Percentiles rank a stretch among this genome's conserved stretches.
These are phyloP conservation scores for Drepanosiphum platanoidis DNA, from an alignment of 2,888 invertebrate species.

Conservation along the genomic window DNA sequence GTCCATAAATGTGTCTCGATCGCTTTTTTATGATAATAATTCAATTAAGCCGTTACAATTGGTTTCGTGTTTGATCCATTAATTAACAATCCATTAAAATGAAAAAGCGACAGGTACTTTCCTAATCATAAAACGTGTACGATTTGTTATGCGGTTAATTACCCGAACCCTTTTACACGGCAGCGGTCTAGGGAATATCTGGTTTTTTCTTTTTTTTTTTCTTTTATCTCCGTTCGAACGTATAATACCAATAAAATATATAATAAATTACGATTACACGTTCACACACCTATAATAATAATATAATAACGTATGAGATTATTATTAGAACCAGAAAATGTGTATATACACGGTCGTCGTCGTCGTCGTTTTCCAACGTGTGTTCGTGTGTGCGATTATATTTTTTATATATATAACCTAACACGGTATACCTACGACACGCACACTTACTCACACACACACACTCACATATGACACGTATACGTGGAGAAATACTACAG, in stretches of 20 bases:
- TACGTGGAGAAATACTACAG: constrained; percentile 3
- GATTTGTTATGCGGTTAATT: constrained; percentile 53
- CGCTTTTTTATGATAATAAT: constrained; percentile 35
- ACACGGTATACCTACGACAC: neutral
- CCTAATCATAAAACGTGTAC: constrained; percentile 4
- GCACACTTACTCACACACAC: neutral
- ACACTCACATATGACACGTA: neutral
- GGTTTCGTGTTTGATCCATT: constrained; percentile 25
- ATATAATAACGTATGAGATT: neutral
- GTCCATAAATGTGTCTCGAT: constrained; percentile 25
- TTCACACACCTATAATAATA: constrained; percentile 21
- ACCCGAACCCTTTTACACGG: neutral
- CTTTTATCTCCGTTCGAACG: too few relatives aligned
- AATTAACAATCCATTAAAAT: constrained; percentile 7
- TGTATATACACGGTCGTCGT: neutral
- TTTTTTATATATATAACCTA: too few relatives aligned
- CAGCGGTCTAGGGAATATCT: neutral
- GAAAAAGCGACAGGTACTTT: neutral
- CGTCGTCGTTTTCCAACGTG: neutral
- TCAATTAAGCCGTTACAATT: constrained; percentile 20
- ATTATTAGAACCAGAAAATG: constrained; percentile 37
- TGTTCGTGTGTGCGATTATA: constrained; percentile 13
- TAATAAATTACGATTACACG: constrained; percentile 44
- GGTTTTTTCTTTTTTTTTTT: constrained; percentile 30
- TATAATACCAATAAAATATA: constrained; percentile 19